Conservation (phyloP, 2,113 vertebrate species). For the Pygoscelis antarcticus region DNA sequence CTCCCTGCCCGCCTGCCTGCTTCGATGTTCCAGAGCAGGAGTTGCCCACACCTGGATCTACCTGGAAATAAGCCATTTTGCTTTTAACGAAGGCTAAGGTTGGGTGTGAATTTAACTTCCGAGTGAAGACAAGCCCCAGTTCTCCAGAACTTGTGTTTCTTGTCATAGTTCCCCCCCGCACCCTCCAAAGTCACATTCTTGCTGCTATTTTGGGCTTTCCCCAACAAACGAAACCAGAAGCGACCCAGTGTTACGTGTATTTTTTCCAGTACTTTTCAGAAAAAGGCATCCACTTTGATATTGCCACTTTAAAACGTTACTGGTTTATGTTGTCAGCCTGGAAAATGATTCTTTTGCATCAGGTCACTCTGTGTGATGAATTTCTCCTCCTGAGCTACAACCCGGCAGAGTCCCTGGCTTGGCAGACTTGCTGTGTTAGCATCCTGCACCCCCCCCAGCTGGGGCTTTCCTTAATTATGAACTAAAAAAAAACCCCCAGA, state of each 20-base stretch:
- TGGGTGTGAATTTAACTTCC: neutral
- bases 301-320: neutral
- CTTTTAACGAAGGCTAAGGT: neutral
- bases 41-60: neutral
- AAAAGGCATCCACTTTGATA: neutral
- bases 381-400: neutral
- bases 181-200: slow-evolving; percentile 1
- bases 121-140: neutral
- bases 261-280: slow-evolving; percentile 39
- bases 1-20: neutral
- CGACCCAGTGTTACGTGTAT: neutral
- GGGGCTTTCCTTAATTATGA: neutral
- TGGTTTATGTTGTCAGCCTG: neutral
- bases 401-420: neutral
- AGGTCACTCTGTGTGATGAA: neutral
- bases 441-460: neutral
- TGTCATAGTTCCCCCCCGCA: neutral
- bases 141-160: slow-evolving; percentile 30
- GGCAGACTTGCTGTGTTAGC: neutral
- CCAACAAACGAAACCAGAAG: slow-evolving; percentile 50
- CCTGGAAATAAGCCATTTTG: neutral
- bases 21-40: accelerated
- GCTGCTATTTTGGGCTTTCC: slow-evolving; percentile 37
- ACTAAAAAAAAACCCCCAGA: neutral
- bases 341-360: neutral